A percentile compares a stretch with the other conserved stretches of the same genome.
Evolutionary conservation across 2,113 vertebrate genomes (phyloP).

Genomic region (Chloebia gouldiae): DNA sequence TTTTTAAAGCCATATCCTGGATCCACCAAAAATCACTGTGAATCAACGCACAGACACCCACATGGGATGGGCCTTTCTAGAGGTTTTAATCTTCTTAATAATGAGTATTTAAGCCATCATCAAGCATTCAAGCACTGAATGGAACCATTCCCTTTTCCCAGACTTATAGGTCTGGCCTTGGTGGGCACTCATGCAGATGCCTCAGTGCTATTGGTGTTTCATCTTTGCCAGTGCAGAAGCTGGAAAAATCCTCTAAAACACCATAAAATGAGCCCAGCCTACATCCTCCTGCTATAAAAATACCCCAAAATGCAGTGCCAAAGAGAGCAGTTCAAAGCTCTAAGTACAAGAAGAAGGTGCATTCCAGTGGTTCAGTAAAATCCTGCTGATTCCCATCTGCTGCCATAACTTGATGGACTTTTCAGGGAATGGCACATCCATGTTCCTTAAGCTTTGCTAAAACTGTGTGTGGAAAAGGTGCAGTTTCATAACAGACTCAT

Average conservation of each 20-base stretch:
- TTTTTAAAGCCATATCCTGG: background rate
- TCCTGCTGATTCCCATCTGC: background rate
- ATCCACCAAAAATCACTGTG: background rate
- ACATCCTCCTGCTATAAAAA: background rate
- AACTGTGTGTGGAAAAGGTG: background rate
- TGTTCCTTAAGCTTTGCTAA: background rate
- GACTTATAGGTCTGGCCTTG: background rate
- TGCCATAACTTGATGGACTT: background rate
- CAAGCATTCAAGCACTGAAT: background rate
- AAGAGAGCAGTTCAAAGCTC: background rate
- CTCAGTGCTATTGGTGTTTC: background rate
- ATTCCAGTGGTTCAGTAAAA: background rate
- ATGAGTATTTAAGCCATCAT: background rate
- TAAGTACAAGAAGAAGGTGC: background rate
- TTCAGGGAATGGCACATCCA: background rate
- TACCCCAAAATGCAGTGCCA: background rate
- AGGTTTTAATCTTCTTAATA: background rate
- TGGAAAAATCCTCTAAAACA: background rate
- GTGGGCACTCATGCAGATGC: background rate
- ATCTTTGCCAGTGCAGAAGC: background rate
- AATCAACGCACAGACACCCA: rapidly evolving
- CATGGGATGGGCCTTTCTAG: background rate
- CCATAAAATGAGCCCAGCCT: background rate
- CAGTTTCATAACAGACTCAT: background rate
- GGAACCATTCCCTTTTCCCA: background rate